Evolutionary conservation across 2,888 invertebrate genomes (phyloP).

Genomic region (Axea sp.): DNA sequence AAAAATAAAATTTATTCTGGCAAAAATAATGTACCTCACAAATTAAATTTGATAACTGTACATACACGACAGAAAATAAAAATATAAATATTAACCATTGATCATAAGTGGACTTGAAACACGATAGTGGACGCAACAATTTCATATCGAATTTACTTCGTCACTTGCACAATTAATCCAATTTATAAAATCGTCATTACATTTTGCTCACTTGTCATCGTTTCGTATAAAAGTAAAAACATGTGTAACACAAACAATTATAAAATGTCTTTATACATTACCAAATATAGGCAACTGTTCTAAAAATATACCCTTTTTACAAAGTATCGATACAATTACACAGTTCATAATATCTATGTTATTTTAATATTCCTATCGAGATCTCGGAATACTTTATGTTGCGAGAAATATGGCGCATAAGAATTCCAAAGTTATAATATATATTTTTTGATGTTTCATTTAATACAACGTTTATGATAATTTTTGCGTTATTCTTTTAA

Average conservation of each 20-base stretch:
- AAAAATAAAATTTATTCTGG: no score
- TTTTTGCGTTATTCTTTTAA: no score
- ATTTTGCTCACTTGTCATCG: not conserved
- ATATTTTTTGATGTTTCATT: no score
- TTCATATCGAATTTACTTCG: no score
- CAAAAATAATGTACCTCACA: no score
- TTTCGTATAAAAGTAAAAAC: constrained; percentile 24
- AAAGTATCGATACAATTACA: constrained; percentile 1
- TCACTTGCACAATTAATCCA: no score
- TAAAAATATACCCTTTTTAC: constrained; percentile 10
- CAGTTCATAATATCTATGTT: not conserved
- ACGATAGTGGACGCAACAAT: no score
- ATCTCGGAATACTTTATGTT: constrained; percentile 27
- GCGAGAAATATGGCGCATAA: constrained; percentile 6
- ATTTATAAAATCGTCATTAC: constrained; percentile 3
- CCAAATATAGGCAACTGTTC: constrained; percentile 11
- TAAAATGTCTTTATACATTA: constrained; percentile 1
- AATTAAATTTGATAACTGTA: no score
- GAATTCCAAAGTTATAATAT: not conserved
- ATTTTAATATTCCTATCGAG: not conserved
- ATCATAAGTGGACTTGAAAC: no score
- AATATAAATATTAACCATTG: no score
- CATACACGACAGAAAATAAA: no score
- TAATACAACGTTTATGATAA: no score
- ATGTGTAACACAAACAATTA: constrained; percentile 20